Conservation (phyloP, 1,140 invertebrate genomes). For the Orchestia grillus region DNA sequence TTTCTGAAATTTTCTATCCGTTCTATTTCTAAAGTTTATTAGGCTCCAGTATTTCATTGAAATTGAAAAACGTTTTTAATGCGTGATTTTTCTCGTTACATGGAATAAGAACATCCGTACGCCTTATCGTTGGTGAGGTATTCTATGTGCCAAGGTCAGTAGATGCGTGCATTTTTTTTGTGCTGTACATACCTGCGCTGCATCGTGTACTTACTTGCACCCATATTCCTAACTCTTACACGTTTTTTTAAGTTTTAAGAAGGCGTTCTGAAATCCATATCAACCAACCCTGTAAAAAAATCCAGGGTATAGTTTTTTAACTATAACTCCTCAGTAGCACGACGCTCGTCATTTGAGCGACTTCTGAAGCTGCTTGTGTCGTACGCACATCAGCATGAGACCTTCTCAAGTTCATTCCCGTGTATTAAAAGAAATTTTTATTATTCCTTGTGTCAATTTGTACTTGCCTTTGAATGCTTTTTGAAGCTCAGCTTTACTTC, state of each 20-base stretch:
- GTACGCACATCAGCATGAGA: neutral
- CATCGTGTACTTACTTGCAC: neutral
- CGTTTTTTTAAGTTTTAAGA: neutral
- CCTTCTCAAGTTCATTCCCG: no score
- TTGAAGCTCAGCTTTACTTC: neutral
- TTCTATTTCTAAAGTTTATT: neutral
- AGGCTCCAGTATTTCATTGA: neutral
- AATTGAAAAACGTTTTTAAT: neutral
- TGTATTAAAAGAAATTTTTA: neutral
- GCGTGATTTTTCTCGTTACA: neutral
- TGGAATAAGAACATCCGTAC: constrained; percentile 27
- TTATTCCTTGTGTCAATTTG: no score
- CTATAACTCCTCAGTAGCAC: neutral
- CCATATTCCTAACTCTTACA: neutral
- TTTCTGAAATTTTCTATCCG: neutral
- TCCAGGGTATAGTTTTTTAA: neutral
- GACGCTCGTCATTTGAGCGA: neutral
- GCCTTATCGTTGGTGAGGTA: constrained; percentile 57
- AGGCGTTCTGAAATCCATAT: neutral
- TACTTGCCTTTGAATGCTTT: no score
- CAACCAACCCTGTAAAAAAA: no score
- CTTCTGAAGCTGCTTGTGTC: neutral
- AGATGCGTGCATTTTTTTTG: constrained; percentile 41
- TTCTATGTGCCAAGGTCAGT: constrained; percentile 58
- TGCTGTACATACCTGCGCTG: neutral